phyloP scores from a whole-genome alignment of 1,140 invertebrate species.

The Drosophila melanogaster region DNA sequence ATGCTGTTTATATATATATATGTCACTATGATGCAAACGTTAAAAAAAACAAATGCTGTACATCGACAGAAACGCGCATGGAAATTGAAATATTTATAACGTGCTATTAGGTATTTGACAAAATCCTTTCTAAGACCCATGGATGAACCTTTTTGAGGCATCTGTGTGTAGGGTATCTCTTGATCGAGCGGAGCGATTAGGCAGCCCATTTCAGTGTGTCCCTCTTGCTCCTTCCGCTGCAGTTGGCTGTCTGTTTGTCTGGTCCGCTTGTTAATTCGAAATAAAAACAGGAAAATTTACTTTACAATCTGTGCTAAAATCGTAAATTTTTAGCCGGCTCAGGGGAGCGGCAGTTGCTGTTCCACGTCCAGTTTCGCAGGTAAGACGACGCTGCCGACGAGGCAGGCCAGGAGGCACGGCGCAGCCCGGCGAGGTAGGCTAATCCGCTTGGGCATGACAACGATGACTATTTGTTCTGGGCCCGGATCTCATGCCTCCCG shows the following conservation, averaged over 20 bases:
- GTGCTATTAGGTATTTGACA: no score
- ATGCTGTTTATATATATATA: no score
- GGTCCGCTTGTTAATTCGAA: slow-evolving; percentile 76
- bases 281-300: slow-evolving; percentile 82
- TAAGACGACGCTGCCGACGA: slow-evolving; percentile 11
- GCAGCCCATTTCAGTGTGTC: slow-evolving; percentile 8
- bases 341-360: slow-evolving; percentile 60
- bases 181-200: background rate
- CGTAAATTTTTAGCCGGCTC: slow-evolving; percentile 74
- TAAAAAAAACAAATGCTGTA: no score
- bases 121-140: background rate
- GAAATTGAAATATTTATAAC: background rate
- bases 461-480: slow-evolving; percentile 67
- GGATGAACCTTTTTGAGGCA: background rate
- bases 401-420: slow-evolving; percentile 1
- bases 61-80: no score
- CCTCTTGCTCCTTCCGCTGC: slow-evolving; percentile 12
- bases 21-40: no score
- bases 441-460: slow-evolving; percentile 76
- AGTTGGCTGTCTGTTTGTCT: slow-evolving; percentile 51
- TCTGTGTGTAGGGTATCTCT: slow-evolving; percentile 10
- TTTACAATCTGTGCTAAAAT: slow-evolving; percentile 82
- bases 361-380: slow-evolving; percentile 34
- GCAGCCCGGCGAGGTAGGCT: slow-evolving; percentile 27
- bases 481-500: slow-evolving; percentile 22